Conservation (phyloP, 35 echinoderm and acorn worm species). For the Patiria miniata region DNA sequence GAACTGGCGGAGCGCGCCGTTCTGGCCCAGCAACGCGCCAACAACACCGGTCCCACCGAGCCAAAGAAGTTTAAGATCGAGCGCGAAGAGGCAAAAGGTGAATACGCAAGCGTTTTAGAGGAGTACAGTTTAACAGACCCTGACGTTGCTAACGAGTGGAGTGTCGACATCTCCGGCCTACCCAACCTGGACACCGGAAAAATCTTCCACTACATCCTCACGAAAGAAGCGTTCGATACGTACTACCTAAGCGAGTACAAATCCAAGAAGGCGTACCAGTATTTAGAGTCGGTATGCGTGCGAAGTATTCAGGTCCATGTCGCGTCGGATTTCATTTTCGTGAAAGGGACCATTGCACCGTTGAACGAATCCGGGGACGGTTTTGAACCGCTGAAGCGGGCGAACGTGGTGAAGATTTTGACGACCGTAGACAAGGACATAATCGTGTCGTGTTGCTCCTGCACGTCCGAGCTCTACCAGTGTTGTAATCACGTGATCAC, state of each 20-base stretch:
- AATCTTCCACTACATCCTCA: conserved; percentile 25
- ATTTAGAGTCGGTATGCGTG: background rate
- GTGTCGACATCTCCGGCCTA: background rate
- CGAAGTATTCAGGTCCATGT: background rate
- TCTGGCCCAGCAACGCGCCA: background rate
- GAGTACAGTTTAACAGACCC: background rate
- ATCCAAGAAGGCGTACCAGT: conserved; percentile 17
- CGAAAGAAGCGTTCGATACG: background rate
- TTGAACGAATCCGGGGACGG: background rate
- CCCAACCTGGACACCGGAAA: background rate
- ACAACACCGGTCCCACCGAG: background rate
- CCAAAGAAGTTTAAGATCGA: conserved; percentile 13
- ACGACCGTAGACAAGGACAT: conserved; percentile 1
- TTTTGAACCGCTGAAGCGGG: background rate
- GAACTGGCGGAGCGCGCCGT: background rate
- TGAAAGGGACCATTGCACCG: background rate
- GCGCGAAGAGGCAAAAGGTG: background rate
- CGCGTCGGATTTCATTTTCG: background rate
- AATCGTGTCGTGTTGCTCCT: background rate
- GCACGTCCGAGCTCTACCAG: background rate
- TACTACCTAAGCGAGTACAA: conserved; percentile 17
- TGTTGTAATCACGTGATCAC: conserved; percentile 7
- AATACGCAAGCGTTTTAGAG: background rate
- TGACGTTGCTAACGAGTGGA: conserved; percentile 3
- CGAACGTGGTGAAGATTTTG: background rate